Evolutionary conservation across 2,113 vertebrate species (phyloP).

Genomic region (Poicephalus meyeri): DNA sequence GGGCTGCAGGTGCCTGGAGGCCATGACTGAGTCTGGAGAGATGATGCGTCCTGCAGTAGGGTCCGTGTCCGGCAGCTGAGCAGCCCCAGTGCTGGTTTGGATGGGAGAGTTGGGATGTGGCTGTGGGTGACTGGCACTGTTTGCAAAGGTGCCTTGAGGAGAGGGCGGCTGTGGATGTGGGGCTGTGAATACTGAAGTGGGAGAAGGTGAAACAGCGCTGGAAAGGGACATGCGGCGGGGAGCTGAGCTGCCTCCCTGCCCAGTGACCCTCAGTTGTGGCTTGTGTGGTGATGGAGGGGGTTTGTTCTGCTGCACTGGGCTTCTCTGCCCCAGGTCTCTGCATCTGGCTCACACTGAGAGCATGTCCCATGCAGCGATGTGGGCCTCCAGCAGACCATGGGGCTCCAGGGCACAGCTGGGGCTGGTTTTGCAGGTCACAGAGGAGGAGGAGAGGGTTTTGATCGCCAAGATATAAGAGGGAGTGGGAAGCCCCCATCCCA

Average conservation of each 20-base stretch:
- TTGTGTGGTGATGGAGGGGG: neutral
- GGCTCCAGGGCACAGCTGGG: rapidly evolving
- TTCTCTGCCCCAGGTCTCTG: neutral
- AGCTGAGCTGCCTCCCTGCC: neutral
- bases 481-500: neutral
- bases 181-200: neutral
- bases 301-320: neutral
- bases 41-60: rapidly evolving
- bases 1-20: neutral
- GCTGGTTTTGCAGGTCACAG: neutral
- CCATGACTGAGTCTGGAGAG: neutral
- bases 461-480: neutral
- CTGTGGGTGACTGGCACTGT: rapidly evolving
- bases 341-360: rapidly evolving
- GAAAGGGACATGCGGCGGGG: too few species aligned
- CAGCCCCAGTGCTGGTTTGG: rapidly evolving
- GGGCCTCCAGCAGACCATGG: neutral
- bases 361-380: neutral
- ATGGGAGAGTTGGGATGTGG: neutral
- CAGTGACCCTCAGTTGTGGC: rapidly evolving
- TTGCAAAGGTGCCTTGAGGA: rapidly evolving
- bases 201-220: neutral
- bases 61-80: neutral
- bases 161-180: rapidly evolving
- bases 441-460: neutral